Percentiles rank a stretch among this genome's conserved stretches.
phyloP scores from a whole-genome alignment of 1,140 invertebrate species.

The Micrasema longulum region DNA sequence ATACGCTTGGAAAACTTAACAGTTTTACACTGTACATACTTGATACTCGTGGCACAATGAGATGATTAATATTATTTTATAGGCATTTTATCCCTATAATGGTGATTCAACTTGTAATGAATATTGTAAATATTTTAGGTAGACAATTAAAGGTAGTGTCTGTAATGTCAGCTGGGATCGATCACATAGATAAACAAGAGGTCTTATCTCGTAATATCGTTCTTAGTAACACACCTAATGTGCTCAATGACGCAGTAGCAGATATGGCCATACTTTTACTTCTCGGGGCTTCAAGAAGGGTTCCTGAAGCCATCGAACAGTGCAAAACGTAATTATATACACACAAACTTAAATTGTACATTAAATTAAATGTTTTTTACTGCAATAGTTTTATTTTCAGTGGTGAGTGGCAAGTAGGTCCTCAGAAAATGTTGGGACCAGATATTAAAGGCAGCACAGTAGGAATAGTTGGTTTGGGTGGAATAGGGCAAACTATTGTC shows the following conservation, averaged over 20 bases:
- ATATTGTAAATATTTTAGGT: conserved; percentile 64
- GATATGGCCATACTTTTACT: conserved; percentile 84
- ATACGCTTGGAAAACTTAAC: not conserved
- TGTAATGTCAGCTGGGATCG: conserved; percentile 89
- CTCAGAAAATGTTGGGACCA: conserved; percentile 76
- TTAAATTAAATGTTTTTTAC: too few relatives aligned
- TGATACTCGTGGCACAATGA: too few relatives aligned
- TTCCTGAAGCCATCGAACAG: conserved; percentile 77
- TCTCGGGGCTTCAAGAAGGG: conserved; percentile 78
- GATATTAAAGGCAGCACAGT: conserved; percentile 80
- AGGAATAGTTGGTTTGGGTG: conserved; percentile 84
- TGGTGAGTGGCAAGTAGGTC: conserved; percentile 73
- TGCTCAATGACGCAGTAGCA: conserved; percentile 84
- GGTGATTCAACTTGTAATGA: too few relatives aligned
- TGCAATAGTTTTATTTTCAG: conserved; percentile 64
- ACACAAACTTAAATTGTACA: too few relatives aligned
- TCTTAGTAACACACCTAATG: conserved; percentile 84
- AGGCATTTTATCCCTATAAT: too few relatives aligned
- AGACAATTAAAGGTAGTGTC: conserved; percentile 84
- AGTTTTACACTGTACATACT: too few relatives aligned
- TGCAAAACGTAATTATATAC: conserved; percentile 72
- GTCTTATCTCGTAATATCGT: conserved; percentile 75
- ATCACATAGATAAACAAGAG: conserved; percentile 77
- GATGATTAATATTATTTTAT: too few relatives aligned
- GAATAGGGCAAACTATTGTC: conserved; percentile 80